phyloP scores from a whole-genome alignment of 2,888 invertebrate genomes.

The Drosophila ochracea region DNA sequence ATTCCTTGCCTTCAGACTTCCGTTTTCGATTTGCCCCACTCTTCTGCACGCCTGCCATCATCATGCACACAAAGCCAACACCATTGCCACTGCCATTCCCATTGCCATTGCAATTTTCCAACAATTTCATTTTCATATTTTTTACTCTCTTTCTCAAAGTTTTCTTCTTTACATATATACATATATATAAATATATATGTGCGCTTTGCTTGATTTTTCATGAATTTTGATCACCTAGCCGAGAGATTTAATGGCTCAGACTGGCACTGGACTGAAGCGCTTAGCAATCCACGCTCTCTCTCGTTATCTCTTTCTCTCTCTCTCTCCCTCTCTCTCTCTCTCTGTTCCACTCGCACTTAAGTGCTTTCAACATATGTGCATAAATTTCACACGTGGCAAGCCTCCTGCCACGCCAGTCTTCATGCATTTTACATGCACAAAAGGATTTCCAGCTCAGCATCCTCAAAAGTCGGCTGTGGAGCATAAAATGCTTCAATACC shows the following conservation, averaged over 20 bases:
- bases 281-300: constrained; percentile 1
- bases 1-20: not conserved
- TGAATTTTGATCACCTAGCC: constrained; percentile 63
- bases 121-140: constrained; percentile 66
- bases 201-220: constrained; percentile 59
- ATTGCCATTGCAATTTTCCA: constrained; percentile 61
- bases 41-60: not conserved
- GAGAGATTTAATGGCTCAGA: constrained; percentile 51
- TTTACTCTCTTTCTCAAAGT: constrained; percentile 32
- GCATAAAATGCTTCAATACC: constrained; percentile 31
- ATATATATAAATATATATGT: constrained; percentile 37
- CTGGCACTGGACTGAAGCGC: constrained; percentile 15
- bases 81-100: not conserved
- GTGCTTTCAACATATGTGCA: constrained; percentile 77
- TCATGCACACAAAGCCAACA: not conserved
- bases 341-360: constrained; percentile 27
- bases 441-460: constrained; percentile 62
- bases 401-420: constrained; percentile 39
- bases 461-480: constrained; percentile 2
- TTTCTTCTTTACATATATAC: constrained; percentile 34
- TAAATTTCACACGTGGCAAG: constrained; percentile 79
- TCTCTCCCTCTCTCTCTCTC: not conserved
- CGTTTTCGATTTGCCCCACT: not conserved
- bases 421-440: constrained; percentile 75
- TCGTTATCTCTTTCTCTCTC: not conserved